Evolutionary conservation across 2,888 invertebrate genomes (phyloP).

Genomic region (Caradrina clavipalpis): DNA sequence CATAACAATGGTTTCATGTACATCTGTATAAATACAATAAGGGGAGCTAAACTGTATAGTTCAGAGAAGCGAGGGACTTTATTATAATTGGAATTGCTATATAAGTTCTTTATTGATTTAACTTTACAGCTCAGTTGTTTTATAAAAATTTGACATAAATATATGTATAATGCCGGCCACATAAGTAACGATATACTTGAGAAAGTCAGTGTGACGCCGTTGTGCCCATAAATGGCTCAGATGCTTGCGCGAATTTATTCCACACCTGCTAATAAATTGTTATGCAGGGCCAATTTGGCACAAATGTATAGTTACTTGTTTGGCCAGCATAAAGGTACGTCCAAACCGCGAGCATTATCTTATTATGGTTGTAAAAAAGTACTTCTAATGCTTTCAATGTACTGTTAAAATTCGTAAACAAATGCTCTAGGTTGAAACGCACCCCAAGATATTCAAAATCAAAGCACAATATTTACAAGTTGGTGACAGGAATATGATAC

Average conservation of each 20-base stretch:
- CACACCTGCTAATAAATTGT: background rate
- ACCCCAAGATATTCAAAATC: background rate
- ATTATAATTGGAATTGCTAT: slow-evolving; percentile 56
- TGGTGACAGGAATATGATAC: background rate
- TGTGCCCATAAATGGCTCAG: background rate
- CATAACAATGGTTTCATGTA: slow-evolving; percentile 55
- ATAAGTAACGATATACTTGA: background rate
- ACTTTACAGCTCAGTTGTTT: slow-evolving; percentile 45
- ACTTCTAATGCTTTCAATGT: background rate
- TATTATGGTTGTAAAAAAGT: background rate
- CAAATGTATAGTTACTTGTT: background rate
- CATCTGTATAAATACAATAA: slow-evolving; percentile 66
- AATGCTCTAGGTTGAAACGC: background rate
- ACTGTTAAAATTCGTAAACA: background rate
- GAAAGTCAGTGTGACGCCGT: no score
- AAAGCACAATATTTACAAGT: slow-evolving; percentile 22
- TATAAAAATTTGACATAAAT: background rate
- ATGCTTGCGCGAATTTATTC: background rate
- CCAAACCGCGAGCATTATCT: background rate
- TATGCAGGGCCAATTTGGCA: background rate
- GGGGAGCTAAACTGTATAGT: slow-evolving; percentile 51
- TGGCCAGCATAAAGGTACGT: background rate
- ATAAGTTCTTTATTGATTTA: slow-evolving; percentile 24
- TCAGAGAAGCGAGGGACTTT: slow-evolving; percentile 51
- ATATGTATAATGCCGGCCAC: background rate